Conservation (phyloP, 1,140 invertebrate species). For the Branchinecta lindahli region DNA sequence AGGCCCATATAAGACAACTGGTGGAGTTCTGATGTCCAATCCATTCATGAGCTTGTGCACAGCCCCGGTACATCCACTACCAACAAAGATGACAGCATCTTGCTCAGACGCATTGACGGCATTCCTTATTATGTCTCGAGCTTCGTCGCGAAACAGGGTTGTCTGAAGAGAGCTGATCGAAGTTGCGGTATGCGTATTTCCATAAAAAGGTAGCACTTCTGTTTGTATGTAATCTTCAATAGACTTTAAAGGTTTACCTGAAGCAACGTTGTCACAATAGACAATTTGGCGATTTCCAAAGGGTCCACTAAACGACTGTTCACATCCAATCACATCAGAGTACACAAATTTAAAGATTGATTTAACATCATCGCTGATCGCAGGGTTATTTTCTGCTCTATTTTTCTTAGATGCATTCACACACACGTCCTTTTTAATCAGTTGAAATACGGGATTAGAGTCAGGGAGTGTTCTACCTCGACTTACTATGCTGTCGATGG, state of each 20-base stretch:
- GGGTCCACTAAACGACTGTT: slow-evolving; percentile 8
- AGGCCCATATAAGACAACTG: slow-evolving; percentile 60
- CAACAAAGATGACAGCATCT: slow-evolving; percentile 64
- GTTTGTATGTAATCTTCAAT: slow-evolving; percentile 70
- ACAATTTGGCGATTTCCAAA: slow-evolving; percentile 40
- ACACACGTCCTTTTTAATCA: too few relatives aligned
- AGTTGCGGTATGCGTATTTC: slow-evolving; percentile 68
- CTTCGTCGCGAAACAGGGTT: slow-evolving; percentile 66
- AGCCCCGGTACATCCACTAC: slow-evolving; percentile 51
- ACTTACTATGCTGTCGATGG: too few relatives aligned
- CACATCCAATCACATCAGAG: slow-evolving; percentile 3
- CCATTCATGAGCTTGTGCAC: slow-evolving; percentile 41
- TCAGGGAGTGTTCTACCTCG: too few relatives aligned
- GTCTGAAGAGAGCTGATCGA: slow-evolving; percentile 72
- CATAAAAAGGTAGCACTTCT: slow-evolving; percentile 68
- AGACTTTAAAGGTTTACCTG: slow-evolving; percentile 62
- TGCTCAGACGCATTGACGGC: slow-evolving; percentile 62
- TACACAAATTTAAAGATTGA: slow-evolving; percentile 3
- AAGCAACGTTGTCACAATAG: slow-evolving; percentile 69
- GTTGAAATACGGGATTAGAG: too few relatives aligned
- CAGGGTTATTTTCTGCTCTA: too few relatives aligned
- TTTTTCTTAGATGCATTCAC: too few relatives aligned
- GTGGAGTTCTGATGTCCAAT: slow-evolving; percentile 42
- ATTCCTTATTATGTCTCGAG: slow-evolving; percentile 61
- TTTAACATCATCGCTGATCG: too few relatives aligned